Evolutionary conservation across 2,888 invertebrate species (phyloP), one percentile per base, ranked within the genome.

Genomic region (Acanthosepion lycidas): DNA sequence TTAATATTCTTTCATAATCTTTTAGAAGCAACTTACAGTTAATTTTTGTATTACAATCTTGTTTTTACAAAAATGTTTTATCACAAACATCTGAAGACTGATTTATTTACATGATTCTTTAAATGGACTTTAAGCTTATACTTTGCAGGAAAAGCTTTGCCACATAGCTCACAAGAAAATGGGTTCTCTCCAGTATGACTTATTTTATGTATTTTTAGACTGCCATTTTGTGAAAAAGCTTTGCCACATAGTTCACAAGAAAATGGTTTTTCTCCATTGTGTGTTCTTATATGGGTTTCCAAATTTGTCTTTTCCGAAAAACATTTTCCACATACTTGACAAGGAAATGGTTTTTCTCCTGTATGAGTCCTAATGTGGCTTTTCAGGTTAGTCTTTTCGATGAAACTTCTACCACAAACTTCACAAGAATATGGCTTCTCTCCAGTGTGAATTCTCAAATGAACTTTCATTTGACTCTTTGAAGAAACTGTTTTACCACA

Each of bases 141-240:
- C 26, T 12, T 91, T 20, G 91, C 33, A 42, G 91, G 42, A n/a
- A 91, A 91, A 6, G 91, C 42, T 91, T 91, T 91, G 42, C 91
- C 91, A 91, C 91, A 91, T 20, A 91, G 18, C 42, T 91, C n/a
- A n/a, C 91, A 91, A 12, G 33, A 20, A 20, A 42, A 42, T 91
- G 91, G 33, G 18, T 91, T 42, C 91, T 91, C 91, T 91, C 91
- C 91, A 20, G n/a, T 91, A n/a, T 91, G 91, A 91, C 26, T 42
- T n/a, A 6, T n/a, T 91, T n/a, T 91, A 91, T 91, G 91, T n/a
- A 91, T 6, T 42, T 42, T n/a, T 42, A 91, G 33, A 91, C 18
- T 42, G 18, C 42, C 91, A 42, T 91, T 91, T n/a, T 42, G 33
- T n/a, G 91, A 26, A 12, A 91, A 91, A 42, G 91, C 42, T 91